Evolutionary conservation across 2,797 vertebrate species (phyloP), one percentile per base, ranked within the genome.

Genomic region (Gymnopithys bicolor): DNA sequence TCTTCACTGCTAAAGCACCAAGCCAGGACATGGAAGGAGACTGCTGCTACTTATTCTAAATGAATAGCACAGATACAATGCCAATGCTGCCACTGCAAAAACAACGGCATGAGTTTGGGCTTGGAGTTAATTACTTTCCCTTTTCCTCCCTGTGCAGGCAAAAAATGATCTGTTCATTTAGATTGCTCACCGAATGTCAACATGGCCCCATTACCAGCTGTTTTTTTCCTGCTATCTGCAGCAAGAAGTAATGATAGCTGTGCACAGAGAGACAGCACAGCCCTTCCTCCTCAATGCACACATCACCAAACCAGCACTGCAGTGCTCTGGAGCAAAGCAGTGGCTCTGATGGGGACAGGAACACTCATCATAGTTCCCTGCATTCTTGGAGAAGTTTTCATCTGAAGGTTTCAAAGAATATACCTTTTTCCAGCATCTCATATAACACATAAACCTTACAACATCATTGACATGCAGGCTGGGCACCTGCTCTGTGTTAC

Each of bases 291-390:
- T 60, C 1, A 0, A 23, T 19, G 13, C 1, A 7, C 35, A 19
- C 14, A 14, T 13, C 60, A 24, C 33, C 87, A 60, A 78, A 58
- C 25, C 19, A 35, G 27, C 55, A 28, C 37, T 37, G 33, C 0
- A 0, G 19, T 27, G 19, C 19, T 78, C n/a, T 0, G 0, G 62
- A 55, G 51, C 30, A 66, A 78, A 84, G 27, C 23, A 8, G 48
- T 6, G 66, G 32, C 11, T 51, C 66, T 4, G 7, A 28, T n/a
- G 22, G n/a, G 35, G 27, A 16, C 49, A 74, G 71, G 53, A 86
- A 58, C 55, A 81, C 39, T 86, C 62, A 76, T 78, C 66, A 89
- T 67, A 23, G 46, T 84, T 73, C 63, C 30, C 32, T 43, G n/a
- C 27, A 27, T 78, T 90, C 59, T 62, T 39, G 51, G 30, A 82